Conservation (phyloP, 2,113 vertebrate genomes). For the Leptobrachium leishanense region DNA sequence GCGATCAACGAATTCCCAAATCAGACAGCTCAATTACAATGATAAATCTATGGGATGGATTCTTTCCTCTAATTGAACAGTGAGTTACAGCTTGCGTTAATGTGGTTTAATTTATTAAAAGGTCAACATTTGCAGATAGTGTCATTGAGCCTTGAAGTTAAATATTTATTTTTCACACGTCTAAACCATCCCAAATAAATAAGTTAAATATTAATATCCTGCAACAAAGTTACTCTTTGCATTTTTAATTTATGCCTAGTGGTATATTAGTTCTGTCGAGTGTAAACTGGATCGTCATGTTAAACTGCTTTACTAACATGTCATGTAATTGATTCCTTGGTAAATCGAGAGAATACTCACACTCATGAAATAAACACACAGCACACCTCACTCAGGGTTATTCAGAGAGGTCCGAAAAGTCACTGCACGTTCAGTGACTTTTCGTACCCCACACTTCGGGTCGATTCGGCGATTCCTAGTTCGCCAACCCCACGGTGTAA, state of each 20-base stretch:
- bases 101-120: conserved; percentile 19
- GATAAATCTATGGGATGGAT: conserved; percentile 14
- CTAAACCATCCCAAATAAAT: conserved; percentile 3
- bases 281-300: background rate
- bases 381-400: too few species aligned
- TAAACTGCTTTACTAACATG: background rate
- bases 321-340: too few species aligned
- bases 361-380: too few species aligned
- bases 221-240: background rate
- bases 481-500: too few species aligned
- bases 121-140: conserved; percentile 10
- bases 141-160: conserved; percentile 2
- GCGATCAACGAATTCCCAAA: conserved; percentile 17
- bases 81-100: conserved; percentile 14
- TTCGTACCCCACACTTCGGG: too few species aligned
- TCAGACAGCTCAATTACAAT: conserved; percentile 33
- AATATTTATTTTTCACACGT: background rate
- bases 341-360: too few species aligned
- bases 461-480: too few species aligned
- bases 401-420: too few species aligned
- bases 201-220: conserved; percentile 3
- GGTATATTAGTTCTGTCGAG: background rate
- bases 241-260: background rate
- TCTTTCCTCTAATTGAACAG: conserved; percentile 23
- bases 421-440: too few species aligned